Evolutionary conservation across 2,888 invertebrate species (phyloP).

Genomic region (Sicus ferrugineus): DNA sequence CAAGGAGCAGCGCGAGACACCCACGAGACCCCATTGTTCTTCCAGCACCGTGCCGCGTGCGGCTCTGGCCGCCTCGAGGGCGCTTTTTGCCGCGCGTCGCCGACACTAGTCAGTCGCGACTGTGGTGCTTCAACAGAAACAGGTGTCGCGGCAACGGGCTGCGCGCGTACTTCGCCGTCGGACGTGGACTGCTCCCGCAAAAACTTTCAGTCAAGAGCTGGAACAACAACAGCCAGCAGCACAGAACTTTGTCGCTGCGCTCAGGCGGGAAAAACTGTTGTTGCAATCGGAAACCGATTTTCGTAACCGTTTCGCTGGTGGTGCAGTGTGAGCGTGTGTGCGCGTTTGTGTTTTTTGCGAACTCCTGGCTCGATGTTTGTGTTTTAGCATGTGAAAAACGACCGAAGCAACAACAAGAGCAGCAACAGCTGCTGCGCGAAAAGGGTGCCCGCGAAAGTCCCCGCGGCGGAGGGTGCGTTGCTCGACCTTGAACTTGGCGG

Average conservation of each 20-base stretch:
- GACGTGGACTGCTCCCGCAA: constrained; percentile 22
- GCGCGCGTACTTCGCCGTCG: constrained; percentile 33
- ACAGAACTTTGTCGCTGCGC: constrained; percentile 8
- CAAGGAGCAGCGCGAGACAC: constrained; percentile 35
- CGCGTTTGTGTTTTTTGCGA: constrained; percentile 17
- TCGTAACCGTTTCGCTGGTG: constrained; percentile 6
- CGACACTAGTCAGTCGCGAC: constrained; percentile 62
- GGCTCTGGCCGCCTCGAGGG: constrained; percentile 40
- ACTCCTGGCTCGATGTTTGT: neutral
- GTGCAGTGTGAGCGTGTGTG: neutral
- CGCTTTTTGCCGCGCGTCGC: constrained; percentile 50
- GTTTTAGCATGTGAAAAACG: neutral
- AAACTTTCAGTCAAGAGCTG: constrained; percentile 15
- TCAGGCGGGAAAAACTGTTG: constrained; percentile 12
- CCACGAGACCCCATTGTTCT: constrained; percentile 46
- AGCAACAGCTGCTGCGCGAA: neutral
- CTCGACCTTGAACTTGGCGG: constrained; percentile 12
- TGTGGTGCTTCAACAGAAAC: constrained; percentile 62
- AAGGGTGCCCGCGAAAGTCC: neutral
- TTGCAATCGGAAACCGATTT: constrained; percentile 22
- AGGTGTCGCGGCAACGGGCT: constrained; percentile 48
- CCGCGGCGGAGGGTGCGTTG: neutral
- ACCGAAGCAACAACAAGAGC: neutral
- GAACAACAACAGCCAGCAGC: constrained; percentile 27
- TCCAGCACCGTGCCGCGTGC: constrained; percentile 33